Conservation (phyloP, 2,113 vertebrate species). For the Acanthochromis polyacanthus region DNA sequence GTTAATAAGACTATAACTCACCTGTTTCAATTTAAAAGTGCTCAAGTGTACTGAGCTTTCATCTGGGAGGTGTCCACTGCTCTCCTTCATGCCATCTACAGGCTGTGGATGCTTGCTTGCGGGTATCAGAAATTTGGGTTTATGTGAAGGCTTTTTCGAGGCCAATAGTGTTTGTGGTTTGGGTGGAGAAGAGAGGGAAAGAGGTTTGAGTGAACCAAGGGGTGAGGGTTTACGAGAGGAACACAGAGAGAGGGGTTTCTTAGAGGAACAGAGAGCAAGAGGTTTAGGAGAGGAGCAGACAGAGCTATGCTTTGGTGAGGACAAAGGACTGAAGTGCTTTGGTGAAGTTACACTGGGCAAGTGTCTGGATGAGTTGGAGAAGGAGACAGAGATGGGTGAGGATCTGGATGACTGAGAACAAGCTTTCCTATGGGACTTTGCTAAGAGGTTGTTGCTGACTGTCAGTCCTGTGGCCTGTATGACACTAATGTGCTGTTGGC, state of each 20-base stretch:
- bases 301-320: slow-evolving; percentile 84
- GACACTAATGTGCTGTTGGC: slow-evolving; percentile 94
- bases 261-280: slow-evolving; percentile 83
- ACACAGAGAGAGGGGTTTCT: slow-evolving; percentile 87
- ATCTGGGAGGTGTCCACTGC: slow-evolving; percentile 88
- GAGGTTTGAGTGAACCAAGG: slow-evolving; percentile 80
- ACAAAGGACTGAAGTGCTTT: slow-evolving; percentile 86
- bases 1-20: slow-evolving; percentile 71
- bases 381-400: slow-evolving; percentile 84
- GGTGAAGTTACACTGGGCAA: slow-evolving; percentile 82
- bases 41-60: slow-evolving; percentile 83
- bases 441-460: slow-evolving; percentile 86
- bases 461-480: slow-evolving; percentile 93
- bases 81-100: slow-evolving; percentile 86
- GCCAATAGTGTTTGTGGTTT: slow-evolving; percentile 86
- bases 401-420: slow-evolving; percentile 86
- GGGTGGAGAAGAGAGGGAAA: slow-evolving; percentile 83
- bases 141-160: slow-evolving; percentile 85
- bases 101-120: slow-evolving; percentile 77
- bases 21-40: slow-evolving; percentile 88
- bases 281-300: slow-evolving; percentile 86
- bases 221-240: slow-evolving; percentile 85
- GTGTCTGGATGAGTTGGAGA: slow-evolving; percentile 85
- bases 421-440: slow-evolving; percentile 87
- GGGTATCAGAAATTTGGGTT: slow-evolving; percentile 84